Conservation (phyloP, 1,140 invertebrate species). For the Drosophila kohkoa region DNA sequence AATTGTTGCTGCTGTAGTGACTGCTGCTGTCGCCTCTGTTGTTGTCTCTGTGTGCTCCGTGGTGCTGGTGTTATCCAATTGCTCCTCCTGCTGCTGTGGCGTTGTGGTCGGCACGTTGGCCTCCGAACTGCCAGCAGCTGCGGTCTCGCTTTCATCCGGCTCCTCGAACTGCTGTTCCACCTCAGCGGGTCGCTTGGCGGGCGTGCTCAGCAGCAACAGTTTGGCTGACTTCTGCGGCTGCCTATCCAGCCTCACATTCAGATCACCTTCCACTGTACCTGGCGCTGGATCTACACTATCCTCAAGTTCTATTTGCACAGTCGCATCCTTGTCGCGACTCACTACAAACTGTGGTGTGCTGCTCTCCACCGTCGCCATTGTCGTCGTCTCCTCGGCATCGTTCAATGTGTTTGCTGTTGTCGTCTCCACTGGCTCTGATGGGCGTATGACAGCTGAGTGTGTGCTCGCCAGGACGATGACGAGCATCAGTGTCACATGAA, state of each 20-base stretch:
- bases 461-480: slow-evolving; percentile 40
- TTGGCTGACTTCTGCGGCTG: slow-evolving; percentile 58
- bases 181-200: slow-evolving; percentile 59
- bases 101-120: slow-evolving; percentile 36
- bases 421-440: slow-evolving; percentile 32
- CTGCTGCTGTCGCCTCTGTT: slow-evolving; percentile 5
- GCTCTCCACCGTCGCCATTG: slow-evolving; percentile 21
- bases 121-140: slow-evolving; percentile 39
- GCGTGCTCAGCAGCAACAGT: slow-evolving; percentile 71
- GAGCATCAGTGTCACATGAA: slow-evolving; percentile 23
- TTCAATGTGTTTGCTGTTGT: slow-evolving; percentile 27
- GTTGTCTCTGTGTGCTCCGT: slow-evolving; percentile 35
- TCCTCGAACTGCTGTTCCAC: slow-evolving; percentile 66
- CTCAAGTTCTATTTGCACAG: slow-evolving; percentile 27
- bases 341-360: slow-evolving; percentile 36
- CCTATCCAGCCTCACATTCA: slow-evolving; percentile 26
- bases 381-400: slow-evolving; percentile 7
- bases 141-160: slow-evolving; percentile 58
- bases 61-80: slow-evolving; percentile 16
- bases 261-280: slow-evolving; percentile 42
- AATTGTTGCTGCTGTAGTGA: slow-evolving; percentile 1
- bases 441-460: slow-evolving; percentile 50
- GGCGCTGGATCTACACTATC: slow-evolving; percentile 63
- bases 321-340: slow-evolving; percentile 66
- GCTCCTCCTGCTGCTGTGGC: slow-evolving; percentile 5